Percentiles rank a stretch among this genome's conserved stretches.
These are phyloP conservation scores for Seira sanloemensis DNA, from an alignment of 2,888 invertebrate species.

Conservation along the genomic window DNA sequence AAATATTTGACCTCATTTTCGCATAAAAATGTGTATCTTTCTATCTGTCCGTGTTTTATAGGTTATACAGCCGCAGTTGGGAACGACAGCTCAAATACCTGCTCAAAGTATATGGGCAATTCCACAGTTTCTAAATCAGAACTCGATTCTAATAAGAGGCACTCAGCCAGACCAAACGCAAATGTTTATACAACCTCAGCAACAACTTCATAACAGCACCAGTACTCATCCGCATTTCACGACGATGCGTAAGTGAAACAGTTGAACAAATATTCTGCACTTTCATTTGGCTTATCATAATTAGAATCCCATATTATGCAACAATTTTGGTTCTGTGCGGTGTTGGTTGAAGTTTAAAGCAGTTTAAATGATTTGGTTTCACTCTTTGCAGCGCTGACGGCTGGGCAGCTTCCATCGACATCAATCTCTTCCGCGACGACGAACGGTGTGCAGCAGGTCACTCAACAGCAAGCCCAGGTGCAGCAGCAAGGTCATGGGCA, in stretches of 20 bases:
- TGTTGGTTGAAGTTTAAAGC: neutral
- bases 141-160: conserved; percentile 89
- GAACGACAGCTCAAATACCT: conserved; percentile 81
- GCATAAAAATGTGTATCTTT: neutral
- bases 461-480: conserved; percentile 73
- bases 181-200: conserved; percentile 84
- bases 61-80: conserved; percentile 73
- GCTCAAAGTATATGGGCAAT: conserved; percentile 84
- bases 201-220: conserved; percentile 67
- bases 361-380: too few species aligned
- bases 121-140: conserved; percentile 81
- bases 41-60: conserved; percentile 32
- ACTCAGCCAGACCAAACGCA: conserved; percentile 79
- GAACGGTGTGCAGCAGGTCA: conserved; percentile 64
- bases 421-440: conserved; percentile 77
- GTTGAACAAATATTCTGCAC: too few species aligned
- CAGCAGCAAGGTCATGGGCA: conserved; percentile 58
- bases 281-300: neutral
- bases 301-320: neutral
- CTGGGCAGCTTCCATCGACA: conserved; percentile 75
- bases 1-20: conserved; percentile 78
- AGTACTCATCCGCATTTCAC: conserved; percentile 72
- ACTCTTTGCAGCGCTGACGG: conserved; percentile 74
- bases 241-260: conserved; percentile 71
- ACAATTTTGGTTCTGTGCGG: neutral